Evolutionary conservation across 1,140 invertebrate genomes (phyloP).

Genomic region (Diabrotica virgifera): DNA sequence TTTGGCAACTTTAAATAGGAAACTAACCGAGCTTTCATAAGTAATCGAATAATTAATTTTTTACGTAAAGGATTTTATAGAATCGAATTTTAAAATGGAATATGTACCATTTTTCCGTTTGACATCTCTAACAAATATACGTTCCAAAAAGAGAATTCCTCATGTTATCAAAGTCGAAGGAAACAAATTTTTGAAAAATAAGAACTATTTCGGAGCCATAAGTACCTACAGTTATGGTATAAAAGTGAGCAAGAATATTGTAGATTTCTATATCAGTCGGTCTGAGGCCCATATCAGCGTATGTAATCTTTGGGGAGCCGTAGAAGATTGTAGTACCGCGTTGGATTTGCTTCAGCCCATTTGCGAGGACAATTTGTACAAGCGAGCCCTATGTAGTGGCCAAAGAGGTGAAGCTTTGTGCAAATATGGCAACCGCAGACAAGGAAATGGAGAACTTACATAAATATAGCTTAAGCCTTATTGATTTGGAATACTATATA

Average conservation of each 20-base stretch:
- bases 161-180: slow-evolving; percentile 80
- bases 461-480: slow-evolving; percentile 66
- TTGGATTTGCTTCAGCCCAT: slow-evolving; percentile 70
- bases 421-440: slow-evolving; percentile 64
- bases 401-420: slow-evolving; percentile 69
- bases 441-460: slow-evolving; percentile 73
- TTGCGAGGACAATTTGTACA: slow-evolving; percentile 66
- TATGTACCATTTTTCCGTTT: too few species aligned
- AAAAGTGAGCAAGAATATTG: slow-evolving; percentile 68
- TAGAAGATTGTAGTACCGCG: slow-evolving; percentile 58
- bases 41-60: too few species aligned
- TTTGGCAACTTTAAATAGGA: too few species aligned
- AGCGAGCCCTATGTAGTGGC: slow-evolving; percentile 67
- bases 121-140: too few species aligned
- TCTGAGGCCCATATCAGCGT: slow-evolving; percentile 72
- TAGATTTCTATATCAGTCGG: slow-evolving; percentile 71
- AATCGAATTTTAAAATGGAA: too few species aligned
- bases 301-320: slow-evolving; percentile 34
- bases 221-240: slow-evolving; percentile 80
- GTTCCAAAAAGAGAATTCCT: slow-evolving; percentile 79
- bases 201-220: slow-evolving; percentile 75
- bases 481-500: not conserved
- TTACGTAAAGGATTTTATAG: too few species aligned
- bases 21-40: too few species aligned
- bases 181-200: slow-evolving; percentile 69